Evolutionary conservation across 2,797 vertebrate species (phyloP).

Genomic region (Erethizon dorsatum): DNA sequence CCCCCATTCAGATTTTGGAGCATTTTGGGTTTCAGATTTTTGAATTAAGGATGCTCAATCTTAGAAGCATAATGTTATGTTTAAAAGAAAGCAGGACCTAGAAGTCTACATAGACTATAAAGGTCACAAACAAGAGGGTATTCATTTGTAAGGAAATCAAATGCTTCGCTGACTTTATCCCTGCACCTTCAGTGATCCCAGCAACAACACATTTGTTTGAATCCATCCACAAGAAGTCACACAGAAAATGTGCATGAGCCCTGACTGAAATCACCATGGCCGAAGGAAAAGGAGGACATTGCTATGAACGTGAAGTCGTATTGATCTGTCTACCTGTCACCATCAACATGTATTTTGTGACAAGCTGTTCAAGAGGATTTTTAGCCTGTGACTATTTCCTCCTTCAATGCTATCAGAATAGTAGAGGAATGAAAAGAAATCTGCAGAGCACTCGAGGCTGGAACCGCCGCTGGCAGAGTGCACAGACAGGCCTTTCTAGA

Average conservation of each 20-base stretch:
- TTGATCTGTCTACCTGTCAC: not conserved
- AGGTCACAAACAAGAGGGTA: not conserved
- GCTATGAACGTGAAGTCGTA: not conserved
- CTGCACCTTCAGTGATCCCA: not conserved
- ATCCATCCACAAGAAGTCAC: not conserved
- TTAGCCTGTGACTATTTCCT: not conserved
- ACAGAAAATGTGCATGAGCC: not conserved
- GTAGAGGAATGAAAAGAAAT: not conserved
- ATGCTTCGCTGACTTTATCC: not conserved
- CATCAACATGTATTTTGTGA: not conserved
- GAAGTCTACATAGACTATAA: not conserved
- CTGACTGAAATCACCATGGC: not conserved
- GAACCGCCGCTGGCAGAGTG: not conserved
- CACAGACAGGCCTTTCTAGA: not conserved
- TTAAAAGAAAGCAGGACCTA: not conserved
- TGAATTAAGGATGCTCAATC: not conserved
- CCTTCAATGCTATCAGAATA: not conserved
- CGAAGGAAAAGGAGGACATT: not conserved
- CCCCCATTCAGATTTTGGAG: not conserved
- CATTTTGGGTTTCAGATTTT: not conserved
- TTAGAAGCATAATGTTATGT: not conserved
- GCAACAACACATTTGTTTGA: not conserved
- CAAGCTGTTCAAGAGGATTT: not conserved
- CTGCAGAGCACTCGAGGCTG: accelerated
- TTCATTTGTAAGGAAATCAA: not conserved